Evolutionary conservation across 2,113 vertebrate species (phyloP).

Genomic region (Recurvirostra avosetta): DNA sequence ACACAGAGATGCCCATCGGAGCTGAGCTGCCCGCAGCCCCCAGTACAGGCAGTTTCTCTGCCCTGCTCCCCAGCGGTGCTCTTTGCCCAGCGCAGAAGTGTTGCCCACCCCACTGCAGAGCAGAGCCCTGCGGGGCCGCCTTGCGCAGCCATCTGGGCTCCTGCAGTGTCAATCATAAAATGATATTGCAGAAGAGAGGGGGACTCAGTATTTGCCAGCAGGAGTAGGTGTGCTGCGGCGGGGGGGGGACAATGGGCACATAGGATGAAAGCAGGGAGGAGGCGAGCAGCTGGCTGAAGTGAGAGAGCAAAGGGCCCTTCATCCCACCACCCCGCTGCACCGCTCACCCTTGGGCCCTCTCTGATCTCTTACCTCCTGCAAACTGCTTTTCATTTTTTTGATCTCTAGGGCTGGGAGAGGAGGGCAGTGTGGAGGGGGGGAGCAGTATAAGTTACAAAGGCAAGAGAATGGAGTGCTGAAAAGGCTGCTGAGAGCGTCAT

Average conservation of each 20-base stretch:
- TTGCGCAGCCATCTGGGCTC: rapidly evolving
- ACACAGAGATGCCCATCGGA: rapidly evolving
- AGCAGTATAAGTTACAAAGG: not conserved
- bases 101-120: not conserved
- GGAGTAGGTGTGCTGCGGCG: not conserved
- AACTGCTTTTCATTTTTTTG: not conserved
- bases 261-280: slow-evolving; percentile 19
- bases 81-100: rapidly evolving
- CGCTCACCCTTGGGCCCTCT: not conserved
- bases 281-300: slow-evolving; percentile 40
- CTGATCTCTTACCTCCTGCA: slow-evolving; percentile 47
- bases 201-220: not conserved
- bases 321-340: slow-evolving; percentile 46
- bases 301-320: not conserved
- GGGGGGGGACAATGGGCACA: not conserved
- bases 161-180: not conserved
- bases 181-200: not conserved
- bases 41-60: not conserved
- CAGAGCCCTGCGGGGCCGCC: not conserved
- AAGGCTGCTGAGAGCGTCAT: not conserved
- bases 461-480: not conserved
- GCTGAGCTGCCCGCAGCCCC: not conserved
- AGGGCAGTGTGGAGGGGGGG: not conserved
- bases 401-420: not conserved
- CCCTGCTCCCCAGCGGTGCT: not conserved